Evolutionary conservation across 2,888 invertebrate genomes (phyloP).

Genomic region (Lasioglossum figueresi): DNA sequence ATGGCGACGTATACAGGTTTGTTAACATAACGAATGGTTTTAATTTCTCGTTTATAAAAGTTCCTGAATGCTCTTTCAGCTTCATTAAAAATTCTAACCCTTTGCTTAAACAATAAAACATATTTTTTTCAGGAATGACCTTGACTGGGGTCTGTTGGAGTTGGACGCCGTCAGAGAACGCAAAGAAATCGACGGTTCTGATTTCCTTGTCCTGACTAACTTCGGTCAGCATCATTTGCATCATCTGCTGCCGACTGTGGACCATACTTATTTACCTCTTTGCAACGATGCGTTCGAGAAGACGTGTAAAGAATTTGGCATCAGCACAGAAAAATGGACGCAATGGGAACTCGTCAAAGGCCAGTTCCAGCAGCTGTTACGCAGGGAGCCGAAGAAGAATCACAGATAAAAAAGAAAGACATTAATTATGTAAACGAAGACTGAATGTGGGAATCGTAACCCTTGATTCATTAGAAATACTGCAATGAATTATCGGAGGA

Average conservation of each 20-base stretch:
- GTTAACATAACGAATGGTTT: not conserved
- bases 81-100: not conserved
- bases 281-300: constrained; percentile 87
- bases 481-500: not conserved
- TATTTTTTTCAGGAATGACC: constrained; percentile 81
- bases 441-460: not conserved
- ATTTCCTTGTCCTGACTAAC: constrained; percentile 88
- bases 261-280: constrained; percentile 89
- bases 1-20: constrained; percentile 89
- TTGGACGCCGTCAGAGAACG: constrained; percentile 91
- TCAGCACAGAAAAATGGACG: constrained; percentile 79
- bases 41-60: not conserved
- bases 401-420: constrained; percentile 29
- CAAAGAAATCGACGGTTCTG: constrained; percentile 87
- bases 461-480: not conserved
- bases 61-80: not conserved
- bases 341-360: constrained; percentile 88
- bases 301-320: constrained; percentile 88
- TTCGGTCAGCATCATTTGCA: constrained; percentile 93
- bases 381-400: constrained; percentile 82
- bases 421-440: not conserved
- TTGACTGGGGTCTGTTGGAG: constrained; percentile 92
- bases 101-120: not conserved
- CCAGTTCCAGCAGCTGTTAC: constrained; percentile 87
- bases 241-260: constrained; percentile 92